A percentile compares a stretch with the other conserved stretches of the same genome.
These are phyloP conservation scores for Tachysurus vachellii DNA, from an alignment of 2,113 vertebrate species.

Conservation along the genomic window DNA sequence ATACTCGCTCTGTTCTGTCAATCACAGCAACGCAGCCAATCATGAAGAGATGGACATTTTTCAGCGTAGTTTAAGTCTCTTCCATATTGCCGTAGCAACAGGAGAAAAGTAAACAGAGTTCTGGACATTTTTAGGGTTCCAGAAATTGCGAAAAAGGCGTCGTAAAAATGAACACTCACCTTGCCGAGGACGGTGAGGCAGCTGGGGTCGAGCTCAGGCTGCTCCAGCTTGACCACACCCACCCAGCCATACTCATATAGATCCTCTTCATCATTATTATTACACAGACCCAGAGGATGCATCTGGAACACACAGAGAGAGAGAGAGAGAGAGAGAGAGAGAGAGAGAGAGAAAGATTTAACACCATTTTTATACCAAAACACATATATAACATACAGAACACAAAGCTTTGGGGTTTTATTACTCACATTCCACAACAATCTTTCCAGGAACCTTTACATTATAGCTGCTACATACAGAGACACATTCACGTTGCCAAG, in stretches of 20 bases:
- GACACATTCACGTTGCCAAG: too few relatives aligned
- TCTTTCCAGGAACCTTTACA: neutral
- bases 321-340: neutral
- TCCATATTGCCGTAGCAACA: neutral
- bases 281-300: constrained; percentile 96
- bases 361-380: neutral
- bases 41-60: too few relatives aligned
- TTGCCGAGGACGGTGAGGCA: constrained; percentile 97
- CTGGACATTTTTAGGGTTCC: too few relatives aligned
- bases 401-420: neutral
- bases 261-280: constrained; percentile 96
- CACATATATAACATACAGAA: neutral
- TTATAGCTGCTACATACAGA: neutral
- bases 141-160: neutral
- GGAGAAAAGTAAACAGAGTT: neutral
- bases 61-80: neutral
- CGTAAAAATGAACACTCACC: constrained; percentile 73
- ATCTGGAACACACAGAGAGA: constrained; percentile 76
- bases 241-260: constrained; percentile 98
- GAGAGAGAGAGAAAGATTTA: constrained; percentile 1
- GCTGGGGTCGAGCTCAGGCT: constrained; percentile 93
- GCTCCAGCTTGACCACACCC: constrained; percentile 98
- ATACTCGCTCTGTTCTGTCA: neutral
- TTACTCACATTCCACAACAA: neutral
- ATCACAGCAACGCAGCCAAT: neutral